phyloP scores from a whole-genome alignment of 2,797 vertebrate species.

The Falco berigora region DNA sequence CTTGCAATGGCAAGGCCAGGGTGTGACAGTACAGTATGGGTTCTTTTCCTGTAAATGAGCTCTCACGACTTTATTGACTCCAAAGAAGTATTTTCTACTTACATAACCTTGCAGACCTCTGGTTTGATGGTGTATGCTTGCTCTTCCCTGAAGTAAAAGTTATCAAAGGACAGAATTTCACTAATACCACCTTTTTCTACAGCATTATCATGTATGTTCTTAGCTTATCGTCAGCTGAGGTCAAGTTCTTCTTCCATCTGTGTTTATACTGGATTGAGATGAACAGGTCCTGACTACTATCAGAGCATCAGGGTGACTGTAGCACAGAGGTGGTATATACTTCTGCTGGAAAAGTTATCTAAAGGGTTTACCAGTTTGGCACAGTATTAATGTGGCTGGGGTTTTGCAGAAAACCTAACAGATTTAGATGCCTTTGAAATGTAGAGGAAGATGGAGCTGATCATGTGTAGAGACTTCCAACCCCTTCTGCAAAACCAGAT shows the following conservation, averaged over 20 bases:
- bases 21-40: background rate
- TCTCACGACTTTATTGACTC: background rate
- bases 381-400: background rate
- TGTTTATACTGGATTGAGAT: background rate
- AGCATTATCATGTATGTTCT: background rate
- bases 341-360: background rate
- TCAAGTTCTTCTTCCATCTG: background rate
- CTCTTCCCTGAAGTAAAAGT: background rate
- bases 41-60: background rate
- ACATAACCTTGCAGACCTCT: background rate
- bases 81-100: background rate
- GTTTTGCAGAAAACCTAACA: background rate
- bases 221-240: background rate
- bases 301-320: background rate
- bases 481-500: background rate
- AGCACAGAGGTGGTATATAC: background rate
- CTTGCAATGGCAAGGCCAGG: background rate
- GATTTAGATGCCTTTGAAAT: background rate
- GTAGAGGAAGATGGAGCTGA: background rate
- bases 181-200: background rate
- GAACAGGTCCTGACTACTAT: background rate
- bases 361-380: constrained; percentile 1
- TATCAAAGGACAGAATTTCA: background rate
- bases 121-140: background rate
- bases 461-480: background rate